A percentile compares a stretch with the other conserved stretches of the same genome.
Evolutionary conservation across 2,113 vertebrate genomes (phyloP).

Genomic region (Lontra canadensis): DNA sequence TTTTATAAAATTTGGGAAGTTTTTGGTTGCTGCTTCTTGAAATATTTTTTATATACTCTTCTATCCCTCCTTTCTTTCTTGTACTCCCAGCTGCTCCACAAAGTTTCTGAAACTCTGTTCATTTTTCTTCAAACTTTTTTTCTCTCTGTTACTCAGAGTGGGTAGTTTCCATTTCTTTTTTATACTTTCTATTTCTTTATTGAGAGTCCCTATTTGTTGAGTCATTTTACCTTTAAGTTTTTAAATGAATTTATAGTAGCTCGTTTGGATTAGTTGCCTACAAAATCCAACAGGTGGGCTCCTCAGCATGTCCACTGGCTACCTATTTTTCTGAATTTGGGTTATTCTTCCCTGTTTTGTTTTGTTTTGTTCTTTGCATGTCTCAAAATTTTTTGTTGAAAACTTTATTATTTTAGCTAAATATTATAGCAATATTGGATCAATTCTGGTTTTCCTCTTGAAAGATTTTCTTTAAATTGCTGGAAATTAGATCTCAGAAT

Average conservation of each 20-base stretch:
- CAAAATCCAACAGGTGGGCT: neutral
- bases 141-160: neutral
- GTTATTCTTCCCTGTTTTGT: neutral
- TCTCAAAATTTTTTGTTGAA: neutral
- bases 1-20: neutral
- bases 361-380: too few relatives aligned
- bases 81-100: neutral
- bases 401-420: neutral
- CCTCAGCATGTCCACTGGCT: neutral
- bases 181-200: too few relatives aligned
- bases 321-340: neutral
- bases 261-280: neutral
- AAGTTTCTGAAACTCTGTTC: neutral
- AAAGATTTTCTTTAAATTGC: neutral
- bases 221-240: neutral
- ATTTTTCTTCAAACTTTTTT: neutral
- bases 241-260: neutral
- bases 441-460: neutral
- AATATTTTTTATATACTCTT: neutral
- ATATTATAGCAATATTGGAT: neutral
- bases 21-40: slow-evolving; percentile 9
- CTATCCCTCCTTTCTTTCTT: neutral
- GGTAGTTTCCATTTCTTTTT: neutral
- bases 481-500: neutral
- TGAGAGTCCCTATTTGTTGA: neutral